phyloP scores from a whole-genome alignment of 2,888 invertebrate genomes.

The Tinea pellionella region DNA sequence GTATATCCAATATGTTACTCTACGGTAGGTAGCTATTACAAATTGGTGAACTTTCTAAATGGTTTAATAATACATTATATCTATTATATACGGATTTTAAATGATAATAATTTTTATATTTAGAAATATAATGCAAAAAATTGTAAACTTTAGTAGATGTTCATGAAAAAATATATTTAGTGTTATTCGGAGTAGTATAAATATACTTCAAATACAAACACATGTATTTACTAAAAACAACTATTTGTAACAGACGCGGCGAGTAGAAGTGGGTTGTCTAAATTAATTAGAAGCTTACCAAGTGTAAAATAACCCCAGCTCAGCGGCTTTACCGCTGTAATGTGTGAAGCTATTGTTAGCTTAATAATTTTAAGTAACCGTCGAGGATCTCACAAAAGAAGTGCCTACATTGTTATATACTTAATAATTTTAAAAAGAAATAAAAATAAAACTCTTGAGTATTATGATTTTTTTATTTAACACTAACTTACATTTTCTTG shows the following conservation, averaged over 20 bases:
- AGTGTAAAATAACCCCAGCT: conserved; percentile 26
- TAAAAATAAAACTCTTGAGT: too few species aligned
- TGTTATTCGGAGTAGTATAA: too few species aligned
- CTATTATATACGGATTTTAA: too few species aligned
- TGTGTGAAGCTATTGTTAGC: conserved; percentile 17
- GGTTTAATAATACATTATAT: background rate
- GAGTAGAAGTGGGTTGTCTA: conserved; percentile 34
- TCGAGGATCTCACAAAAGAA: background rate
- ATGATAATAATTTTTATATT: too few species aligned
- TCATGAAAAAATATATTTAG: too few species aligned
- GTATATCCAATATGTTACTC: background rate
- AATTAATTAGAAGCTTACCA: conserved; percentile 56
- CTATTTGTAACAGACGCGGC: background rate
- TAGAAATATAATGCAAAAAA: too few species aligned
- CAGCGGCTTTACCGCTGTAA: conserved; percentile 45
- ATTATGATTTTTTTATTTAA: too few species aligned
- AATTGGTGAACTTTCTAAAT: background rate
- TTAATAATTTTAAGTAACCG: background rate
- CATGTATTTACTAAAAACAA: too few species aligned
- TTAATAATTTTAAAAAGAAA: too few species aligned
- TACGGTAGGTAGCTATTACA: background rate
- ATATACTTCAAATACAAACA: too few species aligned
- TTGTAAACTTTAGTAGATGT: background rate
- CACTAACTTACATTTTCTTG: too few species aligned
- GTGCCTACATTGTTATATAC: too few species aligned